Base-by-base conservation (phyloP, 2,797 vertebrate species). In the Hoplostethus atlanticus region DNA sequence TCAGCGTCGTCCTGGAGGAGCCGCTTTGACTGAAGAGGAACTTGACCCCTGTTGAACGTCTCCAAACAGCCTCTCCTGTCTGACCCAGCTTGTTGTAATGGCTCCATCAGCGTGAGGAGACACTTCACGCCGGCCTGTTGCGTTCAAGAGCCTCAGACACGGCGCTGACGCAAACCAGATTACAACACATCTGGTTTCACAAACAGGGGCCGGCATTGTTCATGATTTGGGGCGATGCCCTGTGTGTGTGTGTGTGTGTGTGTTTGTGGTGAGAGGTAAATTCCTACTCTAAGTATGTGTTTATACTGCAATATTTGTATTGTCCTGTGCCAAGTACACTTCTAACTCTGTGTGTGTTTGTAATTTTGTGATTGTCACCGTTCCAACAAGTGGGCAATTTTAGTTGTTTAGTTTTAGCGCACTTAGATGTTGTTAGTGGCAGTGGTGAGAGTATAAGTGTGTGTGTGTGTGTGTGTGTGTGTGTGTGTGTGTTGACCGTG, bases 101-200 rank as follows among this genome's bases (percentile, higher is more conserved):
- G 69, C 51, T 40, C 48, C 6, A 80, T 87, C 76, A 76, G 70
- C 62, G 52, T 55, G 81, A 89, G 75, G 69, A 25, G 48, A 57
- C 47, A 64, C 77, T 90, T 83, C 25, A 64, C 65, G 69, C 57
- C 47, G 9, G 42, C 10, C 77, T 62, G 65, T 88, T 88, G 77
- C 59, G 60, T 76, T 87, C 76, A 85, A 85, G 71, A 84, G 87
- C 64, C 40, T 59, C 53, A 65, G 46, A 52, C 75, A 42, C 61
- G 63, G 54, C 56, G 54, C 79, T 71, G 73, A 74, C 50, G 66
- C 62, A 12, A 34, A 60, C 34, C 31, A 10, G 16, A 73, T 52
- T 57, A 63, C 34, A 68, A 59, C 48, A 67, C 65, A 71, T 53
- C 40, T 80, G 57, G 44, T 73, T 84, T 77, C 68, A 61, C 28